Evolutionary conservation across 2,797 vertebrate genomes (phyloP).

Genomic region (Falco peregrinus): DNA sequence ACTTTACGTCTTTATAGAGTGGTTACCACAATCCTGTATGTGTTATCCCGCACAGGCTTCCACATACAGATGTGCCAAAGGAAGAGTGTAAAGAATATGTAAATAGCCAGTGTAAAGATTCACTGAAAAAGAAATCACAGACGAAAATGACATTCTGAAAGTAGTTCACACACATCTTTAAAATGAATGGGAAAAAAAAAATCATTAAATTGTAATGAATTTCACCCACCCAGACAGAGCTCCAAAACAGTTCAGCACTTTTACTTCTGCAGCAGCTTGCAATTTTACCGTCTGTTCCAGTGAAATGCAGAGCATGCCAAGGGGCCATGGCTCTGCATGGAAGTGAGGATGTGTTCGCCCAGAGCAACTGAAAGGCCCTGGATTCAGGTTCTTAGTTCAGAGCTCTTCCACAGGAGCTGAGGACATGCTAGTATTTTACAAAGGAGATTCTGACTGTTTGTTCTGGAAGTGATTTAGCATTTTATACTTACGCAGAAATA

Average conservation of each 20-base stretch:
- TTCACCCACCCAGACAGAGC: not conserved
- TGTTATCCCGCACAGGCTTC: not conserved
- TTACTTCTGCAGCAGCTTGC: not conserved
- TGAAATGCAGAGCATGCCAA: not conserved
- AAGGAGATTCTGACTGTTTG: not conserved
- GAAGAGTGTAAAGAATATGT: not conserved
- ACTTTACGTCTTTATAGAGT: not conserved
- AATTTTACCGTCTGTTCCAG: not conserved
- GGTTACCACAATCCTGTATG: not conserved
- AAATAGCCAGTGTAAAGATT: not conserved
- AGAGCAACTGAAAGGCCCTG: not conserved
- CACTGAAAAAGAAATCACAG: not conserved
- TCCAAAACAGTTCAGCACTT: not conserved
- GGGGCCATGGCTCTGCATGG: not conserved
- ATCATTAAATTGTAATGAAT: not conserved
- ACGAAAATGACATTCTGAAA: not conserved
- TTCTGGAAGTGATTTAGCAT: not conserved
- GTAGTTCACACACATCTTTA: not conserved
- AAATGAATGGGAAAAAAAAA: not conserved
- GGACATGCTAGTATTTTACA: not conserved
- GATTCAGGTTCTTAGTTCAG: not conserved
- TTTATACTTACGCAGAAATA: not conserved
- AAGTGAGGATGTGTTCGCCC: not conserved
- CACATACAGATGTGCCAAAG: not conserved
- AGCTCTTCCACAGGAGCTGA: not conserved